Evolutionary conservation across 64 coral and sea anemone species (phyloP).

Genomic region (Acropora tenuis): DNA sequence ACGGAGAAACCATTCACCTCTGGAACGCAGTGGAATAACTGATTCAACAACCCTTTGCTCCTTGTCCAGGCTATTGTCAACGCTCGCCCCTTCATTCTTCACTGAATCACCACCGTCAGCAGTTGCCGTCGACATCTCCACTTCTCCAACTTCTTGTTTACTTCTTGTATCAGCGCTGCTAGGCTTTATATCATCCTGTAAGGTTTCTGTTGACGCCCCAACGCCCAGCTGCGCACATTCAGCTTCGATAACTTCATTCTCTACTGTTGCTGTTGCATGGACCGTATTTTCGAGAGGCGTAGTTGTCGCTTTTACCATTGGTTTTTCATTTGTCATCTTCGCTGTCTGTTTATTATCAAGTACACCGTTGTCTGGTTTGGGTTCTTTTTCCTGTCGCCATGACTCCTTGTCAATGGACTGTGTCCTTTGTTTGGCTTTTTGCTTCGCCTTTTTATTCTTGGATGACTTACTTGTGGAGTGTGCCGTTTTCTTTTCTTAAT

Average conservation of each 20-base stretch:
- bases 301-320: not conserved
- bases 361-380: not conserved
- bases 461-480: slow-evolving; percentile 48
- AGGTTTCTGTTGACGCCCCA: not conserved
- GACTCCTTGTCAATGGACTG: not conserved
- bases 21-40: slow-evolving; percentile 24
- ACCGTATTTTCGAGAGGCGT: not conserved
- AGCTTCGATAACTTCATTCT: not conserved
- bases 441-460: slow-evolving; percentile 60
- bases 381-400: not conserved
- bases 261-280: not conserved
- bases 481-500: not conserved
- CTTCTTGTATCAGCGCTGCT: not conserved
- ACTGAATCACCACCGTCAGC: not conserved
- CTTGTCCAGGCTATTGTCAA: not conserved
- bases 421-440: slow-evolving; percentile 33
- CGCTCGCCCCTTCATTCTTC: not conserved
- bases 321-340: not conserved
- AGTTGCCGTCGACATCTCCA: not conserved
- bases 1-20: not conserved
- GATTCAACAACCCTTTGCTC: not conserved
- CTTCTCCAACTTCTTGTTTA: not conserved
- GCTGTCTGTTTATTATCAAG: not conserved
- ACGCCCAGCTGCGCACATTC: not conserved
- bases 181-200: not conserved